Percentiles rank a stretch among this genome's conserved stretches.
phyloP scores from a whole-genome alignment of 2,113 vertebrate species.

The Stictonetta naevosa region DNA sequence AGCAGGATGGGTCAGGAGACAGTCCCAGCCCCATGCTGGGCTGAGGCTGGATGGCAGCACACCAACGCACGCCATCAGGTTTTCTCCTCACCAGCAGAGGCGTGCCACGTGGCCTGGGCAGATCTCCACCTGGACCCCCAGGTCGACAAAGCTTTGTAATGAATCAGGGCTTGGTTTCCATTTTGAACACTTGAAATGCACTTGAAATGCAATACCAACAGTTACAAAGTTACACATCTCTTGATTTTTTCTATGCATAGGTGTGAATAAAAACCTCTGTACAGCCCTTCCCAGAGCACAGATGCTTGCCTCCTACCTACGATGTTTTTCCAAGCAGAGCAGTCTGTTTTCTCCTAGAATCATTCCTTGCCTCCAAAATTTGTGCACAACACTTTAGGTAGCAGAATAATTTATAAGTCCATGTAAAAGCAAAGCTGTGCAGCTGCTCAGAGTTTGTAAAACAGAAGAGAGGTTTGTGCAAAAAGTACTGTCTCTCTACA shows the following conservation, averaged over 20 bases:
- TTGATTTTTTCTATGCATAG: neutral
- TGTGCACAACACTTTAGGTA: neutral
- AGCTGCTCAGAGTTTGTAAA: slow-evolving; percentile 21
- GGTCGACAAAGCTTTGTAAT: fast-evolving
- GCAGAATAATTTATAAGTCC: neutral
- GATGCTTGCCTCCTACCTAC: neutral
- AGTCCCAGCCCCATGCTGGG: fast-evolving
- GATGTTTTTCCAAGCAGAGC: neutral
- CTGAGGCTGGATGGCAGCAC: fast-evolving
- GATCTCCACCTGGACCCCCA: neutral
- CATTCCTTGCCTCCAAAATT: neutral
- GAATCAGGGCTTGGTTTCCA: fast-evolving
- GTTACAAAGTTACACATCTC: fast-evolving
- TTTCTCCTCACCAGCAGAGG: neutral
- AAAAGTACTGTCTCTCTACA: neutral
- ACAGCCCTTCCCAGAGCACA: neutral
- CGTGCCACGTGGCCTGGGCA: fast-evolving
- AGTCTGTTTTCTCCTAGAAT: neutral
- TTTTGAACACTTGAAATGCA: neutral
- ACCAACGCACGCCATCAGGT: fast-evolving
- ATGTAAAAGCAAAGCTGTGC: neutral
- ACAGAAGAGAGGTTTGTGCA: neutral
- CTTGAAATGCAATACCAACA: neutral
- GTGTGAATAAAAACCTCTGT: neutral
- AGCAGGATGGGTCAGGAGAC: fast-evolving